Conservation (phyloP, 2,113 vertebrate genomes). For the Pedetes capensis region DNA sequence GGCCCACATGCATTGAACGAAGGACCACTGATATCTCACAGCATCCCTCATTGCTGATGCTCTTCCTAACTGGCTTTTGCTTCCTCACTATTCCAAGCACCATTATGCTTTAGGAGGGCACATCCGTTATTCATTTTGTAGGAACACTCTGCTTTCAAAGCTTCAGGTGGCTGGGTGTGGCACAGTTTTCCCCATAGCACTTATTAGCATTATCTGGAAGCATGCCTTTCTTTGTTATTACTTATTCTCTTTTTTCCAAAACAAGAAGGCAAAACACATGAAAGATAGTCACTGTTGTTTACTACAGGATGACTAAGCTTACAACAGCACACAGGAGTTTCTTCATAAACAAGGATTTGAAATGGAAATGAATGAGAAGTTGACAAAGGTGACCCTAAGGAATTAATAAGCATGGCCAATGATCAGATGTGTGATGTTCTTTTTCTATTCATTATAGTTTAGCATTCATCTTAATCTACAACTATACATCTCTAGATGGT, state of each 20-base stretch:
- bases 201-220: not conserved
- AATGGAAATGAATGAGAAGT: not conserved
- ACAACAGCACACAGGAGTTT: not conserved
- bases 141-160: not conserved
- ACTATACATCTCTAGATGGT: too few species aligned
- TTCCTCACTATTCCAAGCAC: not conserved
- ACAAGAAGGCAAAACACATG: too few species aligned
- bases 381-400: not conserved
- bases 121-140: not conserved
- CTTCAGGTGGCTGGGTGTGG: not conserved
- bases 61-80: not conserved
- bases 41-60: rapidly evolving
- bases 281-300: not conserved
- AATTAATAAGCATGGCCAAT: not conserved
- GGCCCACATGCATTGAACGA: not conserved
- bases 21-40: not conserved
- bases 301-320: not conserved
- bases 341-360: not conserved
- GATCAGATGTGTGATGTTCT: not conserved
- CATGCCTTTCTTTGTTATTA: not conserved
- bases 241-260: not conserved
- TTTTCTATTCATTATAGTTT: not conserved
- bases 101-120: not conserved
- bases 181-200: not conserved
- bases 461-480: not conserved